Percentiles rank a stretch among this genome's conserved stretches.
Conservation (phyloP, 2,113 vertebrate genomes). For the Dolichallabes microphthalmus region DNA sequence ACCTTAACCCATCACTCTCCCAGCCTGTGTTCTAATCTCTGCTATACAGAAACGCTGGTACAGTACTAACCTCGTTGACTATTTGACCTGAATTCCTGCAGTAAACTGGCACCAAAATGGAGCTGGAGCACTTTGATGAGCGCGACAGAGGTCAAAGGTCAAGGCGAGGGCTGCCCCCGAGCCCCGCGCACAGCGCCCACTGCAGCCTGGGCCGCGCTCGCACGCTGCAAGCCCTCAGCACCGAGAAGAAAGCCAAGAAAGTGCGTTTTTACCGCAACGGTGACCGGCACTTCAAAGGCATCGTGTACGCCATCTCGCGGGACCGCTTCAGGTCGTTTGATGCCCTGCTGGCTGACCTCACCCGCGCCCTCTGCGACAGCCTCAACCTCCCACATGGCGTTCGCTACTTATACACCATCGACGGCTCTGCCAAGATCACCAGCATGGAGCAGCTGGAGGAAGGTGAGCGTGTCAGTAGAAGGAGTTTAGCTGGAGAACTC, state of each 20-base stretch:
- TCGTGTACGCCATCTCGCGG: conserved; percentile 94
- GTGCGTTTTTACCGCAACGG: conserved; percentile 97
- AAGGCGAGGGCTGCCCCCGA: conserved; percentile 83
- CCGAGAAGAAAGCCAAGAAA: conserved; percentile 97
- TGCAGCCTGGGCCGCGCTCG: conserved; percentile 97
- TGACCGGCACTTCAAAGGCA: conserved; percentile 97
- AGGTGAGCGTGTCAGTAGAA: conserved; percentile 73
- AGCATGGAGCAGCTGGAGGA: conserved; percentile 91
- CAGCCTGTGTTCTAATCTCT: background rate
- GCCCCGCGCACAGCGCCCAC: conserved; percentile 97
- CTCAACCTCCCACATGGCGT: conserved; percentile 97
- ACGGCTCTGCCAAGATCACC: conserved; percentile 84
- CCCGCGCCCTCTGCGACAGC: conserved; percentile 92
- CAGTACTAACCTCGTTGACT: background rate
- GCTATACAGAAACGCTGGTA: background rate
- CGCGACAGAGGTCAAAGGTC: conserved; percentile 92
- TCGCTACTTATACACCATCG: conserved; percentile 89
- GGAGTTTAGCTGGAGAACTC: background rate
- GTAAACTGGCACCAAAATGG: conserved; percentile 74
- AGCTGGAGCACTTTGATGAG: conserved; percentile 97
- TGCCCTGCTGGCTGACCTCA: conserved; percentile 93
- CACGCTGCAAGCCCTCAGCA: conserved; percentile 90
- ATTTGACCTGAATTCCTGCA: background rate
- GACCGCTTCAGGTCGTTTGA: conserved; percentile 93
- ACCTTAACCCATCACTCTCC: background rate